phyloP scores from a whole-genome alignment of 2,797 vertebrate genomes.

The Holocentrus rufus region DNA sequence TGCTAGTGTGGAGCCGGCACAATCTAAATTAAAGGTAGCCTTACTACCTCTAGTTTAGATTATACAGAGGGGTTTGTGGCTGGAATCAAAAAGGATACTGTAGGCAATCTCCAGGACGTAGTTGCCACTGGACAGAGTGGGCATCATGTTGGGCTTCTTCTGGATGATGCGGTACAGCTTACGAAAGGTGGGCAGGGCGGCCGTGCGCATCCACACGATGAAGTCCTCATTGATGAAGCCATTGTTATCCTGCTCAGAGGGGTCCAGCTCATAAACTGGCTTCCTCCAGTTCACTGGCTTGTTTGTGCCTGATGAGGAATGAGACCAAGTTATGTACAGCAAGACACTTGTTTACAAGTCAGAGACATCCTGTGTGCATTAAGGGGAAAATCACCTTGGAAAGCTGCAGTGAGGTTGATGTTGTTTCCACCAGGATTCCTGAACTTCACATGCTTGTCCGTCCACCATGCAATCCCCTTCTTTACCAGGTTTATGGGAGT shows the following conservation, averaged over 20 bases:
- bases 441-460: slow-evolving; percentile 98
- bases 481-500: slow-evolving; percentile 84
- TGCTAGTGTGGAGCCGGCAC: no score
- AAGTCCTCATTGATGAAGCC: slow-evolving; percentile 99
- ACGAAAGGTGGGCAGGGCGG: slow-evolving; percentile 95
- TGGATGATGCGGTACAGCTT: slow-evolving; percentile 97
- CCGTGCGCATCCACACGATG: slow-evolving; percentile 99
- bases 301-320: slow-evolving; percentile 82
- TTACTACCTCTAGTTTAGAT: background rate
- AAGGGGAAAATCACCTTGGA: slow-evolving; percentile 84
- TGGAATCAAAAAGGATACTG: slow-evolving; percentile 93
- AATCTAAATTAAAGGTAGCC: no score
- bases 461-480: slow-evolving; percentile 98
- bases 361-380: background rate
- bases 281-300: slow-evolving; percentile 94
- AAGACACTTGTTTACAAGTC: fast-evolving
- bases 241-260: slow-evolving; percentile 85
- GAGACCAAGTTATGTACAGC: slow-evolving; percentile 6
- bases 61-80: background rate
- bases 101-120: slow-evolving; percentile 89
- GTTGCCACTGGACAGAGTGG: slow-evolving; percentile 90
- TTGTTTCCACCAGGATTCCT: slow-evolving; percentile 89
- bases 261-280: slow-evolving; percentile 89
- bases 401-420: slow-evolving; percentile 82
- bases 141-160: slow-evolving; percentile 80